Percentiles rank a stretch among this genome's conserved stretches.
Evolutionary conservation across 2,113 vertebrate species (phyloP).

Genomic region (Gadus chalcogrammus): DNA sequence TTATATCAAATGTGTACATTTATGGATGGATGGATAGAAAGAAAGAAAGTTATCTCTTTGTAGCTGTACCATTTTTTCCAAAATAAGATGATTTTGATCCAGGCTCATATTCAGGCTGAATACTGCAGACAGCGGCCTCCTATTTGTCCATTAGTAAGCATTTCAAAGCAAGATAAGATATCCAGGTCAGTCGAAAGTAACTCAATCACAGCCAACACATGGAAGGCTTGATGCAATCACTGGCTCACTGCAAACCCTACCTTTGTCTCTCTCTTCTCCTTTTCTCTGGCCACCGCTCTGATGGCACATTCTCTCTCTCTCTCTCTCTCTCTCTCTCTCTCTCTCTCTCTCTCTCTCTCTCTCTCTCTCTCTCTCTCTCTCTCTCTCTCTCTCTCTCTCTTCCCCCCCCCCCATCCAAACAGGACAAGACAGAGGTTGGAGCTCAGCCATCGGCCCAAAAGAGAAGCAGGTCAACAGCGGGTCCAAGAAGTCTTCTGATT

Average conservation of each 20-base stretch:
- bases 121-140: conserved; percentile 9
- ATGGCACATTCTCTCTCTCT: background rate
- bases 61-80: background rate
- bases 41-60: too few species aligned
- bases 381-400: conserved; percentile 4
- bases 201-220: conserved; percentile 19
- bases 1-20: too few species aligned
- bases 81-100: background rate
- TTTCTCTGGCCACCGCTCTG: too few species aligned
- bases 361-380: background rate
- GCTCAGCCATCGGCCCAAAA: conserved; percentile 19
- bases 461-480: background rate
- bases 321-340: conserved; percentile 24
- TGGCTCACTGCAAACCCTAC: conserved; percentile 13
- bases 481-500: conserved; percentile 42
- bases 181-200: conserved; percentile 25
- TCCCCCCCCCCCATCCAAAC: conserved; percentile 42
- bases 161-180: conserved; percentile 15
- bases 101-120: background rate
- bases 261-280: background rate
- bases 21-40: too few species aligned
- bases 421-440: conserved; percentile 38
- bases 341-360: background rate
- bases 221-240: conserved; percentile 24
- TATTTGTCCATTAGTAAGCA: background rate